phyloP scores from a whole-genome alignment of 2,797 vertebrate species.

The Rhabdomys pumilio region DNA sequence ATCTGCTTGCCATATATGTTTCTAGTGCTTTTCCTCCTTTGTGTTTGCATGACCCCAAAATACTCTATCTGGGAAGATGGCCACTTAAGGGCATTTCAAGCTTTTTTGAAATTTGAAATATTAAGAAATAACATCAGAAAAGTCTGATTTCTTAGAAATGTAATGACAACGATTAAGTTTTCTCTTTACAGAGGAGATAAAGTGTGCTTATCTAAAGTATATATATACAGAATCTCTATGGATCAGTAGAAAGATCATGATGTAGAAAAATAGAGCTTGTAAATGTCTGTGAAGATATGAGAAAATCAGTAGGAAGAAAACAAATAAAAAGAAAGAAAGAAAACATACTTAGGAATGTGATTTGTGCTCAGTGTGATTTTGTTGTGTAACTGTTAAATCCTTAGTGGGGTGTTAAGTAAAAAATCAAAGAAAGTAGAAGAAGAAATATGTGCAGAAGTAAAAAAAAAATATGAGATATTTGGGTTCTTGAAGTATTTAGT shows the following conservation, averaged over 20 bases:
- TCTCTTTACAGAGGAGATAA: background rate
- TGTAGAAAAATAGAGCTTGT: too few species aligned
- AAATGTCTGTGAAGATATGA: too few species aligned
- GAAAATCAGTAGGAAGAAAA: too few species aligned
- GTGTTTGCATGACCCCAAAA: background rate
- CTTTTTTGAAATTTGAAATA: background rate
- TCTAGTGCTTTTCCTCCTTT: background rate
- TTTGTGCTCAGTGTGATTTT: background rate
- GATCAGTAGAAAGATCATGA: background rate
- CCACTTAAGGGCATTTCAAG: background rate
- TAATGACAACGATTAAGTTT: background rate
- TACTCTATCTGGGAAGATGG: background rate
- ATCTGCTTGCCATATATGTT: background rate
- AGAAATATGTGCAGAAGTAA: background rate
- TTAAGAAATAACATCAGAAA: background rate
- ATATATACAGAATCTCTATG: background rate
- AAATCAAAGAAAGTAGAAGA: background rate
- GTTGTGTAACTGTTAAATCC: background rate
- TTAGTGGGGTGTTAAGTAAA: background rate
- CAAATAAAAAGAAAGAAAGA: background rate
- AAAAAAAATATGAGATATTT: background rate
- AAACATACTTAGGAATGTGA: background rate
- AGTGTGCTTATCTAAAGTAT: accelerated
- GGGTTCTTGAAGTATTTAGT: too few species aligned
- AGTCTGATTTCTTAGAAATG: background rate